Conservation (phyloP, 2,888 invertebrate species). For the Caenorhabditis drosophilae region DNA sequence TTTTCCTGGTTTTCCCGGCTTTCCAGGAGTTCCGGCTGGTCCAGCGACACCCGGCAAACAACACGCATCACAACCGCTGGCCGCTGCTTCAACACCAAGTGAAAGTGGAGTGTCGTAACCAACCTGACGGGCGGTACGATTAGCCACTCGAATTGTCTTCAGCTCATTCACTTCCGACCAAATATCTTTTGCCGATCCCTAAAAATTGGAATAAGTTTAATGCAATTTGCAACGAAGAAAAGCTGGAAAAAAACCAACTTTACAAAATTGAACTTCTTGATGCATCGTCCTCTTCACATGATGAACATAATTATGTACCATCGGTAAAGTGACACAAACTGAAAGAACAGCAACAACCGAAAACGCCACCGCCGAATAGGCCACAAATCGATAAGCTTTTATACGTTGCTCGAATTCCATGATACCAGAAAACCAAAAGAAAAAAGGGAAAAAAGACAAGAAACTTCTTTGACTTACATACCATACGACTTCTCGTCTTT, state of each 20-base stretch:
- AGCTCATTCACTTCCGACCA: slow-evolving; percentile 49
- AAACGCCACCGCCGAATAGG: slow-evolving; percentile 54
- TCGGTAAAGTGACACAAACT: slow-evolving; percentile 49
- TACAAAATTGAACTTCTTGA: slow-evolving; percentile 48
- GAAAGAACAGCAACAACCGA: slow-evolving; percentile 52
- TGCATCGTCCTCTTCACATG: slow-evolving; percentile 52
- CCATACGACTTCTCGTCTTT: no score
- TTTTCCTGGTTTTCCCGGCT: slow-evolving; percentile 51
- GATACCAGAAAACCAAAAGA: no score
- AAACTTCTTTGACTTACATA: no score
- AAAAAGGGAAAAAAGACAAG: neutral
- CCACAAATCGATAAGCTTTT: slow-evolving; percentile 53
- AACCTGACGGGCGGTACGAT: slow-evolving; percentile 57
- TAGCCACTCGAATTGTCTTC: slow-evolving; percentile 46
- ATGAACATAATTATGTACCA: slow-evolving; percentile 52
- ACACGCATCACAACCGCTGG: slow-evolving; percentile 59
- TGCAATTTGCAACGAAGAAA: neutral
- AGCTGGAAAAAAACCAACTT: slow-evolving; percentile 14
- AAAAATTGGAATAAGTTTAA: slow-evolving; percentile 6
- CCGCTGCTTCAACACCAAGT: slow-evolving; percentile 35
- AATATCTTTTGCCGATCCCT: slow-evolving; percentile 50
- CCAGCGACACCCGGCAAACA: slow-evolving; percentile 57
- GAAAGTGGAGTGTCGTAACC: slow-evolving; percentile 47
- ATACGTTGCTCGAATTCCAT: slow-evolving; percentile 49
- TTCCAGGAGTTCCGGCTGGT: slow-evolving; percentile 54